Evolutionary conservation across 2,113 vertebrate genomes (phyloP), one percentile per base, ranked within the genome.

Genomic region (Dromiciops gliroides): DNA sequence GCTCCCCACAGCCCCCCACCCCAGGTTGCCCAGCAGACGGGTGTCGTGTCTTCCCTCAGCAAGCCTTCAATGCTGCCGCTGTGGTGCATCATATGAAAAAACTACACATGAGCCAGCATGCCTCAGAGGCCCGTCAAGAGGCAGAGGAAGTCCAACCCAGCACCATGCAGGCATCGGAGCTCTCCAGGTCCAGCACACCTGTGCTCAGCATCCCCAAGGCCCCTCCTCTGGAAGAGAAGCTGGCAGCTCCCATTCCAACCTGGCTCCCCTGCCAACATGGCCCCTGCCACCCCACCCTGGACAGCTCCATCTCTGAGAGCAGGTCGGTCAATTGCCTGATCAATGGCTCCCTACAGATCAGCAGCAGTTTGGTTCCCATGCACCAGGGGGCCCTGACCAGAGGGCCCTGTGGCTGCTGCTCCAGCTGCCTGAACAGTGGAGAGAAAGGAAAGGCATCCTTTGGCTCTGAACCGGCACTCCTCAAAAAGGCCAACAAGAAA

Each of bases 31-130:
- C n/a, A 3, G 0, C 47, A 97, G 93, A 0, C 0, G 0, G 23
- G 9, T 8, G 7, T 2, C 47, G n/a, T 3, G 8, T 97, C 0
- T 94, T 94, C 97, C 88, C 96, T 88, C 97, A 99, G 99, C 99
- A 99, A 99, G 99, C 99, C 97, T 99, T 99, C 98, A 99, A 99
- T 0, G 99, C 99, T 0, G 98, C 99, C 0, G 97, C 99, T 0
- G 99, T 98, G 0, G 98, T 99, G 51, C 98, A 99, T 90, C 99
- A 99, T 98, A 99, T 99, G 99, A 99, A 96, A 98, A 99, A 99
- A 95, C 98, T 99, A 12, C 99, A 99, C 96, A 99, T 99, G 97
- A 98, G 98, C 10, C 60, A 97, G 14, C 99, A 99, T 1, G 96
- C 97, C 75, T 24, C 98, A 48, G 83, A 51, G 48, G 1, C 1